Percentiles rank a stretch among this genome's conserved stretches.
Evolutionary conservation across 2,113 vertebrate genomes (phyloP).

Genomic region (Miniopterus natalensis): DNA sequence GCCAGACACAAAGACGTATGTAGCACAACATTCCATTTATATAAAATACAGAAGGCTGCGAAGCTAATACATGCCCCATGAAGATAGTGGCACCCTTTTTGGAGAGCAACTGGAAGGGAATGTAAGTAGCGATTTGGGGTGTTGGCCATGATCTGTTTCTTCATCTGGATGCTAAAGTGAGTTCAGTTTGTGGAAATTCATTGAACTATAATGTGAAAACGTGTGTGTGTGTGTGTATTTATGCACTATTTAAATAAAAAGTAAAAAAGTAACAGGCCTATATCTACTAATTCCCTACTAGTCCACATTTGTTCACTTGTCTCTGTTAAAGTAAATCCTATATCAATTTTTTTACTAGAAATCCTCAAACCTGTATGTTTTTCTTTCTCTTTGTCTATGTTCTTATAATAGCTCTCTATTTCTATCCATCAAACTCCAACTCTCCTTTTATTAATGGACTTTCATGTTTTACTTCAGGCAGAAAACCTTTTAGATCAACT

Average conservation of each 20-base stretch:
- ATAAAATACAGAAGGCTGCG: neutral
- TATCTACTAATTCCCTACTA: neutral
- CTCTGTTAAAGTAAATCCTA: neutral
- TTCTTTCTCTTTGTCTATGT: neutral
- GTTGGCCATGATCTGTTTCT: neutral
- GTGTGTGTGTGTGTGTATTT: neutral
- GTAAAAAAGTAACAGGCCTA: neutral
- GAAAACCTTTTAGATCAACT: constrained; percentile 13
- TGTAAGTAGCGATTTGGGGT: neutral
- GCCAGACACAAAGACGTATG: neutral
- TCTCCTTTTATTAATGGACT: constrained; percentile 21
- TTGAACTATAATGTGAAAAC: neutral
- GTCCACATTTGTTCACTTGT: neutral
- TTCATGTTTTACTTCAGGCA: neutral
- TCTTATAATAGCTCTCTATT: neutral
- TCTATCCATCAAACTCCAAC: neutral
- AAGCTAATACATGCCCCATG: neutral
- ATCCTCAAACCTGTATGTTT: neutral
- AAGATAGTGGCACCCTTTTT: neutral
- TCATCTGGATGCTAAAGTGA: neutral
- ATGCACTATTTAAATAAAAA: neutral
- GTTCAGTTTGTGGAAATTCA: constrained; percentile 6
- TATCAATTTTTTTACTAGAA: neutral
- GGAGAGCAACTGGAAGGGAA: neutral
- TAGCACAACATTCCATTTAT: neutral